Evolutionary conservation across 2,113 vertebrate genomes (phyloP), one percentile per base, ranked within the genome.

Genomic region (Ammodytes marinus): DNA sequence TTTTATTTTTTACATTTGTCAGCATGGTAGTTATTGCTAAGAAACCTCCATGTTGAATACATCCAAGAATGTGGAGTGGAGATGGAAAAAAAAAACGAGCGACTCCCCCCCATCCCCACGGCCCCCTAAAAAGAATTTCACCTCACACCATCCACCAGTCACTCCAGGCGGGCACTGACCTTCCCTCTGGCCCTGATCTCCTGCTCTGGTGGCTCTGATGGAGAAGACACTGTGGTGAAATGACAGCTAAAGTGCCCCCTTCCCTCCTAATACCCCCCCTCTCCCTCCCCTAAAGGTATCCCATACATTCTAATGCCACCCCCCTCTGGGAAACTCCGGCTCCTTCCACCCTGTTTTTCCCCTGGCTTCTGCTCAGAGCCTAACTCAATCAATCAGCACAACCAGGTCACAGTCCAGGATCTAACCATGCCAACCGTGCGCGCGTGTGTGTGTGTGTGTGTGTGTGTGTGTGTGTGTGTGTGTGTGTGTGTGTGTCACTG

Each of bases 381-480:
- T 70, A 84, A 92, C 86, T 94, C 92, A 89, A 91, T 94, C 93
- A 94, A 90, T 95, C 93, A 91, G 85, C 89, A 88, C 93, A 95
- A 95, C 93, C 94, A 94, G 93, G 92, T 94, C 93, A 95, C 86
- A 89, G 90, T 89, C 86, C 90, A 86, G 86, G 88, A 90, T 93
- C 86, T 85, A 88, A 87, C 89, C 84, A 78, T 82, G 83, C 82
- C 88, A 83, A 76, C 60, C 70, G 69, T 86, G 66, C 69, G 73
- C 73, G 72, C 64, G 74, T 65, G 83, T 87, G 63, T 19, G 57
- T 77, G 59, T 63, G 63, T 17, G 72, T 75, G 70, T 70, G 79
- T 45, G 59, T 50, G 72, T 68, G 81, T 45, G 55, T 57, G 83
- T 17, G 69, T 46, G 50, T 43, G 58, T 57, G 69, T 11, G 63